Percentiles rank a stretch among this genome's conserved stretches.
phyloP scores from a whole-genome alignment of 2,113 vertebrate genomes.

The Myotis davidii region DNA sequence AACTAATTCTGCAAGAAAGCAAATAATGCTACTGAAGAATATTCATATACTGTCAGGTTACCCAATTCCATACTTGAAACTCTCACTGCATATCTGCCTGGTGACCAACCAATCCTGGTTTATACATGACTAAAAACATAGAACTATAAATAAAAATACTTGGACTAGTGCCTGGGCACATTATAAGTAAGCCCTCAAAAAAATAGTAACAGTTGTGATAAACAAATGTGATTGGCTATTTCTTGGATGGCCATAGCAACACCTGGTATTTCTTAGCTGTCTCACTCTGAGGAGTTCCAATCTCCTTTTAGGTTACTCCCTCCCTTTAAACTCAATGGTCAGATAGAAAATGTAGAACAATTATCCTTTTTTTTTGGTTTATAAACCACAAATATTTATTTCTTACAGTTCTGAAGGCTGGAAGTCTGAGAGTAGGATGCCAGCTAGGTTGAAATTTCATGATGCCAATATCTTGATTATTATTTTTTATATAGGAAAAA shows the following conservation, averaged over 20 bases:
- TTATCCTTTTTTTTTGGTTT: background rate
- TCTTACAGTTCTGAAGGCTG: background rate
- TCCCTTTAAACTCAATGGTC: conserved; percentile 26
- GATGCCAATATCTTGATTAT: background rate
- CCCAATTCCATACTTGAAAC: conserved; percentile 40
- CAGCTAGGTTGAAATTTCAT: background rate
- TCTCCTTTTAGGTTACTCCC: background rate
- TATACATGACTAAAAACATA: conserved; percentile 53
- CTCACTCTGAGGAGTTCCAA: background rate
- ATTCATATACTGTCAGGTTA: background rate
- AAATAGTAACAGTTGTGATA: conserved; percentile 49
- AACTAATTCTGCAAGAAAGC: background rate
- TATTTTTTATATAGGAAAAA: conserved; percentile 30
- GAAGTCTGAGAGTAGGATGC: background rate
- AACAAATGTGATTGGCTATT: conserved; percentile 22
- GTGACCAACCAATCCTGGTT: conserved; percentile 54
- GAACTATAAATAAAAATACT: conserved; percentile 67
- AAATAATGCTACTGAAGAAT: conserved; percentile 35
- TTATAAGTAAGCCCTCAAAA: conserved; percentile 38
- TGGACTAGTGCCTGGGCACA: conserved; percentile 26
- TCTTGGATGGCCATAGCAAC: background rate
- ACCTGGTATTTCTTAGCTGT: background rate
- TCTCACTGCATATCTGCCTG: background rate
- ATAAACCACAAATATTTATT: background rate
- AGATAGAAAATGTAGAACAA: background rate